Evolutionary conservation across 2,797 vertebrate genomes (phyloP).

Genomic region (Presbytis comata): DNA sequence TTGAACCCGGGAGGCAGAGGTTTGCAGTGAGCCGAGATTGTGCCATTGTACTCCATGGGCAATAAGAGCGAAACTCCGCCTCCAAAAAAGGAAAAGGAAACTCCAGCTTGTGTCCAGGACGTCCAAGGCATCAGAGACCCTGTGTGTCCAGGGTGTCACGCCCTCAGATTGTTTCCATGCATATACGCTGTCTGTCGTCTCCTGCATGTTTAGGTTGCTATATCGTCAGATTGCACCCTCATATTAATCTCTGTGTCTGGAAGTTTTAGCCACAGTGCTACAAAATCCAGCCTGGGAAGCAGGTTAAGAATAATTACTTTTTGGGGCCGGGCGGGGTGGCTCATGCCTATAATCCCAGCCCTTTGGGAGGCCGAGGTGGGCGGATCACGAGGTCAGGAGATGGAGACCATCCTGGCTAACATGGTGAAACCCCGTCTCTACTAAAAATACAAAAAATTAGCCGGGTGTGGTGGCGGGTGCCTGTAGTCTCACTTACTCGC

Average conservation of each 20-base stretch:
- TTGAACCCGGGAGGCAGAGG: too few species aligned
- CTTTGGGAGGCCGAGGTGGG: too few species aligned
- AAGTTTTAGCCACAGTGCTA: background rate
- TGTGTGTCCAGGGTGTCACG: background rate
- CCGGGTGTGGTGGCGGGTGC: accelerated
- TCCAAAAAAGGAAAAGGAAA: background rate
- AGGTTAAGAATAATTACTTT: background rate
- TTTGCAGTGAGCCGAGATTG: too few species aligned
- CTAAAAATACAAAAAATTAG: too few species aligned
- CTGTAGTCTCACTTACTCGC: too few species aligned
- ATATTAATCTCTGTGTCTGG: background rate
- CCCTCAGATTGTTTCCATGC: background rate
- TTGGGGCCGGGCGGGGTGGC: background rate
- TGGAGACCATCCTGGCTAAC: too few species aligned
- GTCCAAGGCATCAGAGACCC: background rate
- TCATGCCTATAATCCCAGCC: too few species aligned
- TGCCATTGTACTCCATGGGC: too few species aligned
- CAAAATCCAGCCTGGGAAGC: background rate
- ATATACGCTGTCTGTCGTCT: too few species aligned
- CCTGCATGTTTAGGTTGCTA: background rate
- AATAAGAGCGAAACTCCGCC: too few species aligned
- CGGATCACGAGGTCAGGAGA: too few species aligned
- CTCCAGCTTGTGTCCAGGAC: background rate
- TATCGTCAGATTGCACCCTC: background rate
- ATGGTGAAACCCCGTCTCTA: too few species aligned